Evolutionary conservation across 1,140 invertebrate species (phyloP).

Genomic region (Cotesia glomerata): DNA sequence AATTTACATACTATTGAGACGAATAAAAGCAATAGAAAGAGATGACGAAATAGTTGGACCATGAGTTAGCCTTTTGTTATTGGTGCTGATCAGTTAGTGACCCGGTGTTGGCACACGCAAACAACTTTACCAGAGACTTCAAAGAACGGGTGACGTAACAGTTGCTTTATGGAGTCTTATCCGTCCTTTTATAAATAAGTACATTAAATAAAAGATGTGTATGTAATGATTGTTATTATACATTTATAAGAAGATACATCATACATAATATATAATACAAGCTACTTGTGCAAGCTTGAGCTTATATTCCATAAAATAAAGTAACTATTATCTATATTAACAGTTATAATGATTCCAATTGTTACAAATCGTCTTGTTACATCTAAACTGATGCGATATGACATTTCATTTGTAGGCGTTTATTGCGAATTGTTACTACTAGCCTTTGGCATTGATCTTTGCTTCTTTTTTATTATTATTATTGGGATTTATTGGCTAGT

Average conservation of each 20-base stretch:
- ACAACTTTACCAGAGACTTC: slow-evolving; percentile 40
- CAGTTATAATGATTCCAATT: neutral
- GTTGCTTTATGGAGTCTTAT: neutral
- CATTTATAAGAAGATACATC: no score
- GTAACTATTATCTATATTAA: neutral
- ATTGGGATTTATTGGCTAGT: no score
- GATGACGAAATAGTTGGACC: no score
- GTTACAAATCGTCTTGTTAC: neutral
- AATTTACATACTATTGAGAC: no score
- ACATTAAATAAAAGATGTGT: neutral
- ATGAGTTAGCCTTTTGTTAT: neutral
- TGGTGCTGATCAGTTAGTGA: neutral
- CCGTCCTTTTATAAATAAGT: no score
- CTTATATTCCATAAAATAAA: neutral
- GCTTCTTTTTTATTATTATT: neutral
- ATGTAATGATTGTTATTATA: neutral
- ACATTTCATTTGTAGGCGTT: slow-evolving; percentile 9
- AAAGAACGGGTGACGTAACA: neutral
- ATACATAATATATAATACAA: neutral
- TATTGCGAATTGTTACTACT: neutral
- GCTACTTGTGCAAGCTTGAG: neutral
- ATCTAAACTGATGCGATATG: neutral
- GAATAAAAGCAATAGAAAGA: no score
- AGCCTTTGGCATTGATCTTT: slow-evolving; percentile 1
- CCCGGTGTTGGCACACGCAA: slow-evolving; percentile 28